Percentiles rank a stretch among this genome's conserved stretches.
Conservation (phyloP, 2,113 vertebrate species). For the Alligator sinensis region DNA sequence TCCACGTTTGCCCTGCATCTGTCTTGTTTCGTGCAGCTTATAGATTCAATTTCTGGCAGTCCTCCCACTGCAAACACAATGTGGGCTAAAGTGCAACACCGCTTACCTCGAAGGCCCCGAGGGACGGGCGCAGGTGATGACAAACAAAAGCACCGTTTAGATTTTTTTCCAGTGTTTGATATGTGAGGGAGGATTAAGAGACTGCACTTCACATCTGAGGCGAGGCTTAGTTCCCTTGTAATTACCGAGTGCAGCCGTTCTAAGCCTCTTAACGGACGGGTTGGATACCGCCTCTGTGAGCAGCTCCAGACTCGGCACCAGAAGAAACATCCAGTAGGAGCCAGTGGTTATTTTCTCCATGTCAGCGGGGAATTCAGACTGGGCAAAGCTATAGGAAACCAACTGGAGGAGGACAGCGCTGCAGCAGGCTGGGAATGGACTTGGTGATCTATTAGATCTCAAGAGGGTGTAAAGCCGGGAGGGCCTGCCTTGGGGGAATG, state of each 20-base stretch:
- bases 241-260: background rate
- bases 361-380: background rate
- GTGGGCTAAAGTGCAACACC: background rate
- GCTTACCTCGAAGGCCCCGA: accelerated
- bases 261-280: background rate
- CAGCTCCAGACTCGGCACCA: background rate
- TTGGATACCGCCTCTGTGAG: background rate
- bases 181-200: accelerated
- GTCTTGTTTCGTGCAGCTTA: accelerated
- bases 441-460: accelerated
- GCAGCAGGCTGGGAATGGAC: background rate
- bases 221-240: background rate
- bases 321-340: background rate
- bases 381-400: background rate
- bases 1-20: background rate
- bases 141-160: background rate
- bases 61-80: background rate
- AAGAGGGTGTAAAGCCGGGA: no score
- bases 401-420: background rate
- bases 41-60: accelerated
- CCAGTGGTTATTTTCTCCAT: accelerated
- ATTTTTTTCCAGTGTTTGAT: background rate
- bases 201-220: background rate
- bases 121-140: background rate
- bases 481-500: no score